Evolutionary conservation across 1,140 invertebrate species (phyloP).

Genomic region (Drosophila dunni): DNA sequence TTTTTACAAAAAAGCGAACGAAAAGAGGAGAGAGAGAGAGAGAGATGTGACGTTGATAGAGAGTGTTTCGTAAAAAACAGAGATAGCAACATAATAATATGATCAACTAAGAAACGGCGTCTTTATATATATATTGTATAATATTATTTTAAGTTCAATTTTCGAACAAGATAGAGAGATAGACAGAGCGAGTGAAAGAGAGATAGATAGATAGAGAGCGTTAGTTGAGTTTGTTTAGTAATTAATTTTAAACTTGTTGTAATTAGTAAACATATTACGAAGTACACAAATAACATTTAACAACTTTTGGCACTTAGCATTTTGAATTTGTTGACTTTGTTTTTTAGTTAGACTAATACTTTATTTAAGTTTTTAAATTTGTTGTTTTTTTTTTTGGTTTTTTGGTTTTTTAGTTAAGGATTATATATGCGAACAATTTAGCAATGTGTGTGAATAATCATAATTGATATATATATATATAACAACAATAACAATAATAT

Average conservation of each 20-base stretch:
- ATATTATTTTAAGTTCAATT: constrained; percentile 66
- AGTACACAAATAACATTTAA: constrained; percentile 83
- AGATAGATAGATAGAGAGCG: constrained; percentile 56
- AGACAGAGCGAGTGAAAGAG: constrained; percentile 34
- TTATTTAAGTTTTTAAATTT: constrained; percentile 74
- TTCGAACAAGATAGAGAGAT: constrained; percentile 59
- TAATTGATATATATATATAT: constrained; percentile 82
- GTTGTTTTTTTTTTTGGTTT: constrained; percentile 61
- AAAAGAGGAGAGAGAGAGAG: constrained; percentile 51
- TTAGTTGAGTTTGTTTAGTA: constrained; percentile 68
- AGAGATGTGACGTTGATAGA: constrained; percentile 32
- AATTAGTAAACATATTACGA: constrained; percentile 82
- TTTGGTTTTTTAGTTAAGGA: constrained; percentile 64
- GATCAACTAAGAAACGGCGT: constrained; percentile 79
- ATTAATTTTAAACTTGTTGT: constrained; percentile 74
- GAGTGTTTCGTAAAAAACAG: constrained; percentile 39
- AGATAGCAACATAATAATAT: constrained; percentile 74
- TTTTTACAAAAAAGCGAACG: constrained; percentile 46
- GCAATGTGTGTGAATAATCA: constrained; percentile 82
- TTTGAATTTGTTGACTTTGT: constrained; percentile 64
- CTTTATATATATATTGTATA: constrained; percentile 58
- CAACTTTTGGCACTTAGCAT: constrained; percentile 75
- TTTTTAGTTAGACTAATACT: constrained; percentile 78
- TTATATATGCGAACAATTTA: constrained; percentile 83
- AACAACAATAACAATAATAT: constrained; percentile 84